Evolutionary conservation across 2,888 invertebrate genomes (phyloP).

Genomic region (Crepidodera aurea): DNA sequence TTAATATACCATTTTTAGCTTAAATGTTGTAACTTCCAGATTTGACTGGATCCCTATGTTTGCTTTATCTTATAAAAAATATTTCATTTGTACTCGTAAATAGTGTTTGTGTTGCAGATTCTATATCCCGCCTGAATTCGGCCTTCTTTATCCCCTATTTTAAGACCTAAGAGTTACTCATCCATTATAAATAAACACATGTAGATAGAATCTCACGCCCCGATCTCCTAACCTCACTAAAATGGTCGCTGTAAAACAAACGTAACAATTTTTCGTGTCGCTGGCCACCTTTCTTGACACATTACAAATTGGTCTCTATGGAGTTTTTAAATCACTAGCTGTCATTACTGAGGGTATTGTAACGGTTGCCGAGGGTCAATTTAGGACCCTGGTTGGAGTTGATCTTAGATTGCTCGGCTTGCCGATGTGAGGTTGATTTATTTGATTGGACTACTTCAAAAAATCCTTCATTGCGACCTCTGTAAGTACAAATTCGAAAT

Average conservation of each 20-base stretch:
- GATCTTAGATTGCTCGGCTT: constrained; percentile 62
- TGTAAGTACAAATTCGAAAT: constrained; percentile 42
- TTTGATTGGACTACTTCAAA: constrained; percentile 69
- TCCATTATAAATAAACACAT: too few species aligned
- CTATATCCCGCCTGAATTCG: too few species aligned
- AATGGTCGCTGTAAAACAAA: constrained; percentile 31
- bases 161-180: too few species aligned
- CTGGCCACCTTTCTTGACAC: constrained; percentile 41
- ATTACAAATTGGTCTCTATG: constrained; percentile 46
- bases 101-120: too few species aligned
- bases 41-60: too few species aligned
- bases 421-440: constrained; percentile 62
- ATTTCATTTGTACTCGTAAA: too few species aligned
- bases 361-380: constrained; percentile 70
- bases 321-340: constrained; percentile 58
- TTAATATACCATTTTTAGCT: too few species aligned
- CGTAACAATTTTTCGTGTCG: constrained; percentile 26
- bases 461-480: constrained; percentile 64
- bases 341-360: constrained; percentile 68
- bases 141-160: too few species aligned
- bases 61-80: too few species aligned
- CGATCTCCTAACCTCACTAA: not conserved
- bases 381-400: constrained; percentile 64
- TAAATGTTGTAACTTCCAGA: too few species aligned
- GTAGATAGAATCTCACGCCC: too few species aligned